A percentile compares a stretch with the other conserved stretches of the same genome.
phyloP scores from a whole-genome alignment of 2,888 invertebrate genomes.

The Chrysolina oricalcia region DNA sequence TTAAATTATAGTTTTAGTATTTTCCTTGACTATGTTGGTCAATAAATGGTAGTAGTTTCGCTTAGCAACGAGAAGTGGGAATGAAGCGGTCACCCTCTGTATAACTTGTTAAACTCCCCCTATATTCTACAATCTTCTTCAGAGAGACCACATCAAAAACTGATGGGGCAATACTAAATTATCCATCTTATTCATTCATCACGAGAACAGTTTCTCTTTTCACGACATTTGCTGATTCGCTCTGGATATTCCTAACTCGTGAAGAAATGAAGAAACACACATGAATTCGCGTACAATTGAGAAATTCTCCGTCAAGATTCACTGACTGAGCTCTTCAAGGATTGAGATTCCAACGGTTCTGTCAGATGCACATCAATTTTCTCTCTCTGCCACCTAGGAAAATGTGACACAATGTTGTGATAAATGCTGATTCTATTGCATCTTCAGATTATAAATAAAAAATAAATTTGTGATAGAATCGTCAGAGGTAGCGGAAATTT shows the following conservation, averaged over 20 bases:
- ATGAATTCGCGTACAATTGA: constrained; percentile 13
- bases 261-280: constrained; percentile 13
- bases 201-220: constrained; percentile 27
- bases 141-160: too few species aligned
- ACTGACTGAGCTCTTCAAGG: constrained; percentile 13
- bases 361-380: constrained; percentile 14
- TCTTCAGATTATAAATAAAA: background rate
- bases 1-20: too few species aligned
- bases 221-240: constrained; percentile 27
- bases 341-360: background rate
- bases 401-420: constrained; percentile 7
- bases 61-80: too few species aligned
- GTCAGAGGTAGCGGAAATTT: too few species aligned
- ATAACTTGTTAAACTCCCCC: too few species aligned
- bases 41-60: too few species aligned
- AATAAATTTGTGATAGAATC: too few species aligned
- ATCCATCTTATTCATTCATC: background rate
- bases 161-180: background rate
- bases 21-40: too few species aligned
- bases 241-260: constrained; percentile 25
- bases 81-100: too few species aligned
- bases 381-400: background rate
- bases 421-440: background rate
- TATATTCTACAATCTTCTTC: too few species aligned
- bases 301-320: constrained; percentile 12